Base-by-base conservation (phyloP, 2,797 vertebrate genomes). In the Danio choprae region DNA sequence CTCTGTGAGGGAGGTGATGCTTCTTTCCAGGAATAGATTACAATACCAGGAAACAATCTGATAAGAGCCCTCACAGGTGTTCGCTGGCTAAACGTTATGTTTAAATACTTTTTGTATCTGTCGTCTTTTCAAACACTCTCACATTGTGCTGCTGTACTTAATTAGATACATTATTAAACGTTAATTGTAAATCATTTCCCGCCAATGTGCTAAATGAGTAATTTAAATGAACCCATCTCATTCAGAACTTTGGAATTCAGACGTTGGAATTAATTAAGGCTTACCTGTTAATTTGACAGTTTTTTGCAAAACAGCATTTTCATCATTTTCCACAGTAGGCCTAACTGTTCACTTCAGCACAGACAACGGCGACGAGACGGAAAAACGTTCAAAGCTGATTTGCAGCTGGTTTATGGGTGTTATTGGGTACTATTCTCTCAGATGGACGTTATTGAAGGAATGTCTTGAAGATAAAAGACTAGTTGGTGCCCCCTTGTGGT, bases 31-130 rank as follows among this genome's bases (percentile, higher is more conserved):
- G 80, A 70, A 79, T 50, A 87, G 55, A 79, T 78, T 74, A 89
- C 86, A 91, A 89, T 89, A 83, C 71, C 78, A 84, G 88, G 84
- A 86, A 89, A 85, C 70, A 51, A 59, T 82, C 5, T 64, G 56
- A 81, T 83, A 51, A 36, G 51, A 78, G 63, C 6, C 18, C 38
- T 60, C 16, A 50, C 86, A 92, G 87, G 87, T 91, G 89, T 70
- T 80, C 40, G 64, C 22, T 80, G 40, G 29, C 36, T 29, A 43
- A 41, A 67, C 13, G 62, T 59, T 6, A 44, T 12, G 13, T 7
- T 60, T 29, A 53, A 55, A 55, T 43, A 0, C n/a, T n/a, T 3
- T 62, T 22, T 10, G 43, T n/a, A 55, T 18, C 8, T 43, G 22
- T 11, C 5, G 22, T 18, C 4, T 15, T 65, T 50, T 46, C 18